Base-by-base conservation (phyloP, 2,888 invertebrate genomes). In the Unio delphinus region DNA sequence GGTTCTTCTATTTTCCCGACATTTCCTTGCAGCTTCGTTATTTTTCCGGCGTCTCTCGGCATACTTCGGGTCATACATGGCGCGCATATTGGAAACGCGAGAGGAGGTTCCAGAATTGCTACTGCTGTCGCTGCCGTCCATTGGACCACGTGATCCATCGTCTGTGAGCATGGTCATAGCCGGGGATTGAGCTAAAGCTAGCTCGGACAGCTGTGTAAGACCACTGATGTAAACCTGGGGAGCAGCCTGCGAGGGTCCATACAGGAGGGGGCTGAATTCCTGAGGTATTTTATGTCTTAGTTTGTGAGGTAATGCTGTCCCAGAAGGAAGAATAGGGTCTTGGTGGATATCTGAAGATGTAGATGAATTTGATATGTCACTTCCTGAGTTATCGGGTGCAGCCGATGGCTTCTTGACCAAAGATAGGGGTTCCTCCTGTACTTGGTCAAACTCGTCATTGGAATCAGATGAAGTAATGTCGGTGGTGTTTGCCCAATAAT, bases 11-110 rank as follows among this genome's bases (percentile, higher is more conserved):
- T 91, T 90, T 74, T 91, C 90, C 15, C 91, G 83, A 75, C 91
- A 91, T 74, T 90, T 86, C 70, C 91, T 83, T 5, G 90, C 91
- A 8, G 91, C 91, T 78, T 90, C 90, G 79, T 91, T 91, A 81
- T 91, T 91, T 45, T 90, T 77, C 23, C 87, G 80, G 5, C 91
- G 83, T n/a, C 91, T 82, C 72, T 91, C 91, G 55, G 88, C 81
- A 74, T 91, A 91, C 68, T 87, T 87, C 18, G 83, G 85, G 67
- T 84, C 86, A 57, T 68, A 77, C 55, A 80, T 45, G 54, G 80
- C 78, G 65, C 80, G 76, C 11, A 76, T 74, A 60, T 73, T 75
- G 26, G 77, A 73, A 55, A 65, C 66, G 60, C 77, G 74, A 57
- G 68, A 65, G 1, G 75, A 56, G 30, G 72, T 68, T 57, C 67